phyloP scores from a whole-genome alignment of 2,888 invertebrate genomes.

The Ichneumoninae sp. region DNA sequence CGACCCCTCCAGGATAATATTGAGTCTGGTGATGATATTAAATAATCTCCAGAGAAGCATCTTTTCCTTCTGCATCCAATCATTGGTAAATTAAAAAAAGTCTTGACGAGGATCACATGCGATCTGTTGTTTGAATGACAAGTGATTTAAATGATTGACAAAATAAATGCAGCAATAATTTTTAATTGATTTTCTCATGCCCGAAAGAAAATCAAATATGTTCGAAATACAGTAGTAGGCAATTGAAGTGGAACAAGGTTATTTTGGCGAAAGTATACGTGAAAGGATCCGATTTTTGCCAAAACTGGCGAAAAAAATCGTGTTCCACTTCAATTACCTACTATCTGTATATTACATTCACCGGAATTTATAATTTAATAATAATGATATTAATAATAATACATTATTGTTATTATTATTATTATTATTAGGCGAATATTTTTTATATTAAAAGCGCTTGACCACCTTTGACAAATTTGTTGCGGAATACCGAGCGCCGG shows the following conservation, averaged over 20 bases:
- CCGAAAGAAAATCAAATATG: not conserved
- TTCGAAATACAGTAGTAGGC: too few relatives aligned
- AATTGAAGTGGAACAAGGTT: too few relatives aligned
- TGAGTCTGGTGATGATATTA: not conserved
- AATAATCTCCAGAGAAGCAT: not conserved
- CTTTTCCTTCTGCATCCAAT: not conserved
- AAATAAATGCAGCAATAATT: not conserved
- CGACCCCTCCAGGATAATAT: conserved; percentile 16
- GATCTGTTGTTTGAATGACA: not conserved
- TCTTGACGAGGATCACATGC: not conserved
- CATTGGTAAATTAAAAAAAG: not conserved
- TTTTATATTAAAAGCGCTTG: conserved; percentile 46
- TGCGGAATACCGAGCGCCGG: conserved; percentile 65
- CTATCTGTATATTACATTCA: too few relatives aligned
- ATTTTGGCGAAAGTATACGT: too few relatives aligned
- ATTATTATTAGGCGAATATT: not conserved
- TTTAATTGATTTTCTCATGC: not conserved
- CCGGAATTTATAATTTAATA: too few relatives aligned
- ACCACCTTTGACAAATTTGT: conserved; percentile 70
- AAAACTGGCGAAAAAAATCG: too few relatives aligned
- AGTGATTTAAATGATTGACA: not conserved
- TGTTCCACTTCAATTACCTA: too few relatives aligned
- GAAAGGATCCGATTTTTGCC: too few relatives aligned
- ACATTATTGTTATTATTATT: too few relatives aligned
- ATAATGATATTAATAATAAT: too few relatives aligned